Base-by-base conservation (phyloP, 2,888 invertebrate genomes). In the Cryptocheilus praepositus region DNA sequence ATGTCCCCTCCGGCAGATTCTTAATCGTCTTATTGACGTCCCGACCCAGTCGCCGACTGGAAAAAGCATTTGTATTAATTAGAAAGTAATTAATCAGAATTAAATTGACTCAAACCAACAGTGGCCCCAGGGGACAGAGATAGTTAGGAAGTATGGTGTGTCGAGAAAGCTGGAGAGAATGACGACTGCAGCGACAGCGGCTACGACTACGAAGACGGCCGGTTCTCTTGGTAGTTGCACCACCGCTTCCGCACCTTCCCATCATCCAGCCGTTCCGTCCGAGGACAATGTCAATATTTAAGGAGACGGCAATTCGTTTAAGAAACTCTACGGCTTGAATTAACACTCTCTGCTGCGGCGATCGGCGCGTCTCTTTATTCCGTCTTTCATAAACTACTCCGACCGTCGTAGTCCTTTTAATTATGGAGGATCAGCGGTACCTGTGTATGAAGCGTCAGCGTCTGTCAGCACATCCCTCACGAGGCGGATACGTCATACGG, bases 231-330 rank as follows among this genome's bases (percentile, higher is more conserved):
- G 76, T 64, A 75, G 73, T 74, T 80, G 67, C 67, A 65, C 63
- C 62, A 51, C 57, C 62, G 57, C 54, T 59, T 59, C 61, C 51
- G 63, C 57, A 67, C 71, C 54, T 67, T 60, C 68, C 70, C 70
- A 60, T 63, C 58, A 71, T 63, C 62, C 58, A 64, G 21, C 55
- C 36, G 59, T 67, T 16, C 62, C 59, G 71, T 70, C 63, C 58
- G 67, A 77, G 79, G 61, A 76, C 75, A 81, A 64, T 78, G 85
- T 83, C 81, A 84, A 84, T 83, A 82, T 83, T 84, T 81, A 76
- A 83, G 57, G 76, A 73, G 79, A 72, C 75, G 64, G 53, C 68
- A 76, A 77, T 83, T 78, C 73, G 64, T 68, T 67, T 68, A 68
- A 73, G 70, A 75, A 63, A 61, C 69, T 60, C 60, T 63, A 36